These are phyloP conservation scores for Ernsta delagoae DNA, from an alignment of 2,888 invertebrate species.

Conservation along the genomic window DNA sequence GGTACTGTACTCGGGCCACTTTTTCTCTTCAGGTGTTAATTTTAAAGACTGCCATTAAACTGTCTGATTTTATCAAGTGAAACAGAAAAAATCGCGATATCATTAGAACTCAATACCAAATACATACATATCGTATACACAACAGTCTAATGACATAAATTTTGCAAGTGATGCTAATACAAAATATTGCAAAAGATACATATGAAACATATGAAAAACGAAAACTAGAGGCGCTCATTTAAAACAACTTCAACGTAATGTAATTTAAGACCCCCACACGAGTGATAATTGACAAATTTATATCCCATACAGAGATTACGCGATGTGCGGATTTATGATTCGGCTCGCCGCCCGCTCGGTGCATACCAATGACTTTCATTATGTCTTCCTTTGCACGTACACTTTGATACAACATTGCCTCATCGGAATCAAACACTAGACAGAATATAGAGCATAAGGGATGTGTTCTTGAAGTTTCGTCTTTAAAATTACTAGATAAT, in stretches of 20 bases:
- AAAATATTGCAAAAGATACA: too few relatives aligned
- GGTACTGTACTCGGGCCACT: conserved; percentile 44
- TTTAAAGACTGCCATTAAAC: conserved; percentile 30
- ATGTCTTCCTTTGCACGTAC: conserved; percentile 54
- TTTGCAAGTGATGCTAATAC: too few relatives aligned
- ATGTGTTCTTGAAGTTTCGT: too few relatives aligned
- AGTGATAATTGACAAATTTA: conserved; percentile 32
- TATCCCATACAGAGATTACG: conserved; percentile 27
- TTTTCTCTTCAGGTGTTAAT: conserved; percentile 56
- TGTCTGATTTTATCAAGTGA: background rate
- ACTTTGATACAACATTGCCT: conserved; percentile 43
- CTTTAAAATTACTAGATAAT: too few relatives aligned
- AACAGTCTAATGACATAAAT: too few relatives aligned
- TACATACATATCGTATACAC: background rate
- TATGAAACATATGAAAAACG: too few relatives aligned
- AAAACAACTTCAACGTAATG: conserved; percentile 5
- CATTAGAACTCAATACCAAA: background rate
- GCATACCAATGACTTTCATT: conserved; percentile 64
- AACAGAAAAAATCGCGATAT: background rate
- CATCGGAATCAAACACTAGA: background rate
- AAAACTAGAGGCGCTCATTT: background rate
- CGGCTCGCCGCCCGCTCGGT: conserved; percentile 49
- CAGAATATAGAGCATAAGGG: too few relatives aligned
- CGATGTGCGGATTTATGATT: conserved; percentile 58
- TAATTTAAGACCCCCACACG: conserved; percentile 12